Conservation (phyloP, 30 jellyfish, hydroid and myxozoan genomes). For the Catostylus mosaicus region DNA sequence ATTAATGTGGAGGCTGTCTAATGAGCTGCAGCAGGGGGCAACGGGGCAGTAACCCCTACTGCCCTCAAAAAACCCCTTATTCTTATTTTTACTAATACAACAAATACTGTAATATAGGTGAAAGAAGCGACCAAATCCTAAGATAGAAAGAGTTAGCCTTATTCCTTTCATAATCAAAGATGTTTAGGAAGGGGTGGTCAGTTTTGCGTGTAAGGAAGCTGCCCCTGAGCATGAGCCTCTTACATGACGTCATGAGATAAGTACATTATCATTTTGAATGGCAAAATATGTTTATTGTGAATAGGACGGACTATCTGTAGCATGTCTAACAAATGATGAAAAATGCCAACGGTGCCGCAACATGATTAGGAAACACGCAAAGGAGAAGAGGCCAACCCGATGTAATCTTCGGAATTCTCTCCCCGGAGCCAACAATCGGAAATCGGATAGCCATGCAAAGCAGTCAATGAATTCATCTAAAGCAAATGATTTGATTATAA, state of each 20-base stretch:
- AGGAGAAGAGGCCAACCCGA: not conserved
- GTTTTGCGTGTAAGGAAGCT: too few species aligned
- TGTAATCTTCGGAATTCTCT: not conserved
- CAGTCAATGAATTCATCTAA: not conserved
- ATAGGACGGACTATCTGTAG: not conserved
- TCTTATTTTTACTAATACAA: too few species aligned
- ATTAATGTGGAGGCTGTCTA: too few species aligned
- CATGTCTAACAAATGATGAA: not conserved
- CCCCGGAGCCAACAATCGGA: constrained; percentile 1
- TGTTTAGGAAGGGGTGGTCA: too few species aligned
- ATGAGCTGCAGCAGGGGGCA: too few species aligned
- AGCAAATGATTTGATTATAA: not conserved
- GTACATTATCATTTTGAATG: not conserved
- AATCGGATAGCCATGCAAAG: not conserved
- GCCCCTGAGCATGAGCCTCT: too few species aligned
- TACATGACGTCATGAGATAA: not conserved
- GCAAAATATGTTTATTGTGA: not conserved
- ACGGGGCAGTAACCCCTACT: too few species aligned
- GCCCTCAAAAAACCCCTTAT: too few species aligned
- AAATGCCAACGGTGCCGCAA: constrained; percentile 6
- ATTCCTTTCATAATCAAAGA: too few species aligned
- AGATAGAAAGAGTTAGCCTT: too few species aligned
- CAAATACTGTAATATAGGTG: too few species aligned
- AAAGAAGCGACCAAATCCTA: too few species aligned
- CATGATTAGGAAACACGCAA: not conserved